phyloP scores from a whole-genome alignment of 1,140 invertebrate genomes.

The Formica selysi region DNA sequence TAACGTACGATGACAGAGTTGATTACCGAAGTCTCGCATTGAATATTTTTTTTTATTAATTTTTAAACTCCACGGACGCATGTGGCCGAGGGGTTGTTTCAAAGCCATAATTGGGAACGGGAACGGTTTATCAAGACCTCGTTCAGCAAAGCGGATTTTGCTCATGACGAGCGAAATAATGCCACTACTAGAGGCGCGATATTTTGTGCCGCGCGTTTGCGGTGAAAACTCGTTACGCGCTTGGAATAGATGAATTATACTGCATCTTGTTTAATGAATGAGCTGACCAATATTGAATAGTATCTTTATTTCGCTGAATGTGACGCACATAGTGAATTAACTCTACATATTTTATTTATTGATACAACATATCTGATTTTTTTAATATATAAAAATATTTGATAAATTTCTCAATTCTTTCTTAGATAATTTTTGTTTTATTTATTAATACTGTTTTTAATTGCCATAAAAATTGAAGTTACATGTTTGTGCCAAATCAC shows the following conservation, averaged over 20 bases:
- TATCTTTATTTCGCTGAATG: background rate
- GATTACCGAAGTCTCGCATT: slow-evolving; percentile 21
- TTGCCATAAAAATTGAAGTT: background rate
- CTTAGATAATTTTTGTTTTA: background rate
- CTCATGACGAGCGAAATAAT: slow-evolving; percentile 54
- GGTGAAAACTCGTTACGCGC: slow-evolving; percentile 48
- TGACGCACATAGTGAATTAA: background rate
- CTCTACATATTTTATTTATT: background rate
- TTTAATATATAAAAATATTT: background rate
- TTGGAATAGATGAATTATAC: slow-evolving; percentile 39
- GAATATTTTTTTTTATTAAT: slow-evolving; percentile 52
- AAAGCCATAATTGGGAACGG: slow-evolving; percentile 47
- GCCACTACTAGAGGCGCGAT: slow-evolving; percentile 28
- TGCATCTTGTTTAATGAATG: slow-evolving; percentile 46
- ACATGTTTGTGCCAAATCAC: background rate
- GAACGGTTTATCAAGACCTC: slow-evolving; percentile 59
- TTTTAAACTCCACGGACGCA: slow-evolving; percentile 9
- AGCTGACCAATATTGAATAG: slow-evolving; percentile 39
- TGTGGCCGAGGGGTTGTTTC: slow-evolving; percentile 36
- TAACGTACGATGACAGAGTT: slow-evolving; percentile 30
- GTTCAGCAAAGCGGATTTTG: slow-evolving; percentile 45
- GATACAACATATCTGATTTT: background rate
- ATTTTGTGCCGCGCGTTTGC: slow-evolving; percentile 34
- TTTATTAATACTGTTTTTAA: background rate
- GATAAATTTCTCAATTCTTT: background rate